These are phyloP conservation scores for Erpobdella octoculata DNA, from an alignment of 2,888 invertebrate genomes.

Conservation along the genomic window DNA sequence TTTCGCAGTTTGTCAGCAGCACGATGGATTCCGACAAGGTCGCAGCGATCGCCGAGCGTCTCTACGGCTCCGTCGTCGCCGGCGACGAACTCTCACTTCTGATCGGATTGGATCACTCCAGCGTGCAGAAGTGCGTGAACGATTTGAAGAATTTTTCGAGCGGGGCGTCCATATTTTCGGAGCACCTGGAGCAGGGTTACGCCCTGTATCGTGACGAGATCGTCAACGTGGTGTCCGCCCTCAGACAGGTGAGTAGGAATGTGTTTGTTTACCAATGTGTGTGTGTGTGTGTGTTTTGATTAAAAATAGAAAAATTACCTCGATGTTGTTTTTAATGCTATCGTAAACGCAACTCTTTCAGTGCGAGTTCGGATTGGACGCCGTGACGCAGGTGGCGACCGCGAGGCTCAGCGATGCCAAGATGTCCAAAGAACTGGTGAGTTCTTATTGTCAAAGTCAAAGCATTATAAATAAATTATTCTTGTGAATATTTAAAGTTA, in stretches of 20 bases:
- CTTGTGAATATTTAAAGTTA: no score
- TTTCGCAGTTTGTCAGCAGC: background rate
- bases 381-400: no score
- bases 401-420: no score
- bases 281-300: no score
- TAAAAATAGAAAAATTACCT: no score
- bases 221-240: background rate
- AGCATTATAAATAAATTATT: no score
- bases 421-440: no score
- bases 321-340: no score
- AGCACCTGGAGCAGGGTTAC: background rate
- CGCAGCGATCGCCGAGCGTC: background rate
- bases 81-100: background rate
- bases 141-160: background rate
- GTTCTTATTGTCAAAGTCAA: no score
- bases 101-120: background rate
- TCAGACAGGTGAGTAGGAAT: conserved; percentile 5
- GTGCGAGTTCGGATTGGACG: conserved; percentile 1
- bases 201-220: background rate
- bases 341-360: no score
- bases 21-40: background rate
- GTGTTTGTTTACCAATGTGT: no score
- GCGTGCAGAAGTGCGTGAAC: no score
- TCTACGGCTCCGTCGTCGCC: background rate
- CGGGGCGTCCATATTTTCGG: background rate